phyloP scores from a whole-genome alignment of 2,888 invertebrate species.

The Anticlea derivata region DNA sequence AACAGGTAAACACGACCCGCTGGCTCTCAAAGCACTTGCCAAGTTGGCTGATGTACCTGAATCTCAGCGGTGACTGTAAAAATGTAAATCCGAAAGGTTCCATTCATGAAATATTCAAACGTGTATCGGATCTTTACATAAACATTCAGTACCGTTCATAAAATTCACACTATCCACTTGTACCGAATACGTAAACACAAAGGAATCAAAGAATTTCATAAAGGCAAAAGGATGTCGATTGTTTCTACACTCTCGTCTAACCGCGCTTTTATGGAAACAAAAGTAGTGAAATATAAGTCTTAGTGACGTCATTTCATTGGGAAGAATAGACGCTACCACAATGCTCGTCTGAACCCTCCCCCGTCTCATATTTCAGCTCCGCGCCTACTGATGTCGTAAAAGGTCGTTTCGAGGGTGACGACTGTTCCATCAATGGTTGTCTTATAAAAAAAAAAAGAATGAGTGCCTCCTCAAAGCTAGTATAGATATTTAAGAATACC shows the following conservation, averaged over 20 bases:
- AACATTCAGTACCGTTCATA: constrained; percentile 32
- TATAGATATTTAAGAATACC: not conserved
- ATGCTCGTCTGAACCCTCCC: constrained; percentile 48
- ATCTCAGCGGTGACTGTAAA: constrained; percentile 33
- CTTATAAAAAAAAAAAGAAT: constrained; percentile 41
- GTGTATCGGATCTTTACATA: constrained; percentile 32
- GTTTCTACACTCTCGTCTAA: constrained; percentile 34
- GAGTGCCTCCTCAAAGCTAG: constrained; percentile 21
- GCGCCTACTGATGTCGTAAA: constrained; percentile 61
- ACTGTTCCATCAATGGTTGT: constrained; percentile 53
- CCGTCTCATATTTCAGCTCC: constrained; percentile 69
- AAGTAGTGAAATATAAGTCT: constrained; percentile 72
- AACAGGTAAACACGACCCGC: constrained; percentile 36
- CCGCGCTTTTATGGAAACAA: constrained; percentile 67
- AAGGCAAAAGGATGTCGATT: constrained; percentile 22
- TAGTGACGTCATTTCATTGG: constrained; percentile 51
- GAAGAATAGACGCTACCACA: constrained; percentile 46
- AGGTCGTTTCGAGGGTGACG: constrained; percentile 51
- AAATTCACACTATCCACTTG: constrained; percentile 29
- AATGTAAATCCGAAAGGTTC: constrained; percentile 36
- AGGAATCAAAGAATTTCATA: constrained; percentile 10
- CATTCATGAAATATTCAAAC: constrained; percentile 38
- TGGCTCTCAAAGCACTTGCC: constrained; percentile 27
- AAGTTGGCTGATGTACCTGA: constrained; percentile 30
- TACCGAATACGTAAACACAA: constrained; percentile 6